Evolutionary conservation across 2,888 invertebrate genomes (phyloP), one percentile per base, ranked within the genome.

Genomic region (Synanthedon andrenaeformis): DNA sequence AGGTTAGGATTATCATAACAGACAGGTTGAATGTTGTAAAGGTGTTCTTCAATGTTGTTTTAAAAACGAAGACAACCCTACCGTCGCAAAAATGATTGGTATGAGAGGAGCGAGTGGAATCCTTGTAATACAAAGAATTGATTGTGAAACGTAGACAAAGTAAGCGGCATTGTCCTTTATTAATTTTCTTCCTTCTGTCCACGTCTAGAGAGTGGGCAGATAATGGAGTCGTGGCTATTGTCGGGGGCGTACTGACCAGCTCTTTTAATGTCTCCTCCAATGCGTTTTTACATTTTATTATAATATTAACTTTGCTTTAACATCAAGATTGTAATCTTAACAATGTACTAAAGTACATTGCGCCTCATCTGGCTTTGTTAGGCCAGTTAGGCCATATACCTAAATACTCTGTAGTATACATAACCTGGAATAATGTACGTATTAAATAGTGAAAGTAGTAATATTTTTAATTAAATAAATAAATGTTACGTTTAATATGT

Each of bases 41-140:
- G 2, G 35, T 35, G 10, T 10, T 35, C 8, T 35, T 35, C 2
- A 35, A 2, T 8, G 6, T 35, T 35, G 35, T 35, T 35, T 35
- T 35, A 10, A 35, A 6, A 13, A 45, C 13, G 28, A 50, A 52
- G 62, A 51, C 66, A 70, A 57, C 73, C 71, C 72, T 69, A 55
- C 41, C 51, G 52, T 56, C 58, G 59, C 59, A 61, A 69, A 71
- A 69, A 72, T 68, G 67, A 66, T 67, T 61, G 62, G 60, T 67
- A 65, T 65, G 62, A 58, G 61, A 67, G 66, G 51, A 62, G 62
- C 58, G 64, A 63, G 61, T 62, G 69, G 70, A 69, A 75, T 76
- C 68, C 65, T 66, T 70, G 66, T 69, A 72, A 70, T 70, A 72
- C 67, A 76, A 72, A 66, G 71, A 74, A 72, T 70, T 75, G 70